Evolutionary conservation across 2,113 vertebrate species (phyloP).

Genomic region (Microtus montanus): DNA sequence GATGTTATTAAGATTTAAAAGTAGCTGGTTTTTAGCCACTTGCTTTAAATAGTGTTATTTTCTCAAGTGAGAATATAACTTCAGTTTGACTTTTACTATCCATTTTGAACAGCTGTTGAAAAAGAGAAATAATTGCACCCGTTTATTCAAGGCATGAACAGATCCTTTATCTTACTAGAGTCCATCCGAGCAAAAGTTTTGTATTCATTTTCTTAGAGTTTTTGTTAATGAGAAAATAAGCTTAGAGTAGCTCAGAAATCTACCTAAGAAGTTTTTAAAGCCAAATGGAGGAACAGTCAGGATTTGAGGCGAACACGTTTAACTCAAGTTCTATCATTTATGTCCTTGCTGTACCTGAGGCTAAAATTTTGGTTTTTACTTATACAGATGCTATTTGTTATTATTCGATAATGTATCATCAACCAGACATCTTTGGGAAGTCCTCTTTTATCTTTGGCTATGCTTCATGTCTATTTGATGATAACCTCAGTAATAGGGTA

Average conservation of each 20-base stretch:
- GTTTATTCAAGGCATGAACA: neutral
- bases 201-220: neutral
- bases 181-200: slow-evolving; percentile 17
- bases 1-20: neutral
- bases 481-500: neutral
- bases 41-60: neutral
- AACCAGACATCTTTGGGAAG: neutral
- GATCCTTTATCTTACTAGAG: neutral
- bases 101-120: neutral
- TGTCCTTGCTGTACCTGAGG: neutral
- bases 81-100: neutral
- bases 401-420: neutral
- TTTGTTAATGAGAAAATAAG: neutral
- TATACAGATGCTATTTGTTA: neutral
- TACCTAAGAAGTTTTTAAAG: neutral
- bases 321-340: neutral
- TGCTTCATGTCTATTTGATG: neutral
- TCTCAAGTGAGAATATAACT: neutral
- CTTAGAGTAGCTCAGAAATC: neutral
- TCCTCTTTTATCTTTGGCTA: neutral
- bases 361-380: neutral
- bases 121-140: neutral
- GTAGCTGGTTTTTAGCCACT: neutral
- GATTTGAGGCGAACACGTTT: neutral
- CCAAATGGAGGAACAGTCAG: neutral